phyloP scores from a whole-genome alignment of 1,140 invertebrate genomes.

The Forficula auricularia region DNA sequence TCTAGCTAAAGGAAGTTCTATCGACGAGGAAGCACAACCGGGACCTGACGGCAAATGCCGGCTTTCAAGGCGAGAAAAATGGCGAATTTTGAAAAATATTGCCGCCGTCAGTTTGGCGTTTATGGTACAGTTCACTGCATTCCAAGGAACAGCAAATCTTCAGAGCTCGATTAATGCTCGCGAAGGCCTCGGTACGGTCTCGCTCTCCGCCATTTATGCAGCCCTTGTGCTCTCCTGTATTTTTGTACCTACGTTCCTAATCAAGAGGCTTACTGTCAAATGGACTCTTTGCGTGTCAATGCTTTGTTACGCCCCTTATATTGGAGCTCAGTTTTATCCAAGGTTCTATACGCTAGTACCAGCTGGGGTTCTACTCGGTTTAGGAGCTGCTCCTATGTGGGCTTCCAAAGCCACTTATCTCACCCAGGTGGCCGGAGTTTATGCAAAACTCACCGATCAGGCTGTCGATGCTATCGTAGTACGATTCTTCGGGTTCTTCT shows the following conservation, averaged over 20 bases:
- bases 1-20: slow-evolving; percentile 19
- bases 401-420: slow-evolving; percentile 89
- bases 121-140: slow-evolving; percentile 86
- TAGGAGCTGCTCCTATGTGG: slow-evolving; percentile 91
- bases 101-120: slow-evolving; percentile 69
- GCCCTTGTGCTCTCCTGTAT: slow-evolving; percentile 79
- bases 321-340: slow-evolving; percentile 82
- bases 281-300: slow-evolving; percentile 84
- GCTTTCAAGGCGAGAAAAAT: slow-evolving; percentile 57
- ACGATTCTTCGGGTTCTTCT: slow-evolving; percentile 94
- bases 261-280: slow-evolving; percentile 80
- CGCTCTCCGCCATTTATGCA: slow-evolving; percentile 71
- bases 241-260: slow-evolving; percentile 78
- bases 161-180: slow-evolving; percentile 73
- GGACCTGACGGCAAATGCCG: slow-evolving; percentile 55
- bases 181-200: slow-evolving; percentile 66
- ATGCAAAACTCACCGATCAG: slow-evolving; percentile 72
- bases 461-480: slow-evolving; percentile 78
- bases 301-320: slow-evolving; percentile 83
- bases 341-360: slow-evolving; percentile 81
- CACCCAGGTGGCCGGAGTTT: slow-evolving; percentile 77
- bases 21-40: slow-evolving; percentile 38
- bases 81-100: slow-evolving; percentile 76
- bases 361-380: slow-evolving; percentile 68
- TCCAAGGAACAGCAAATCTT: slow-evolving; percentile 73